Percentiles rank a stretch among this genome's conserved stretches.
These are phyloP conservation scores for Metaphire vulgaris DNA, from an alignment of 1,140 invertebrate genomes.

Conservation along the genomic window DNA sequence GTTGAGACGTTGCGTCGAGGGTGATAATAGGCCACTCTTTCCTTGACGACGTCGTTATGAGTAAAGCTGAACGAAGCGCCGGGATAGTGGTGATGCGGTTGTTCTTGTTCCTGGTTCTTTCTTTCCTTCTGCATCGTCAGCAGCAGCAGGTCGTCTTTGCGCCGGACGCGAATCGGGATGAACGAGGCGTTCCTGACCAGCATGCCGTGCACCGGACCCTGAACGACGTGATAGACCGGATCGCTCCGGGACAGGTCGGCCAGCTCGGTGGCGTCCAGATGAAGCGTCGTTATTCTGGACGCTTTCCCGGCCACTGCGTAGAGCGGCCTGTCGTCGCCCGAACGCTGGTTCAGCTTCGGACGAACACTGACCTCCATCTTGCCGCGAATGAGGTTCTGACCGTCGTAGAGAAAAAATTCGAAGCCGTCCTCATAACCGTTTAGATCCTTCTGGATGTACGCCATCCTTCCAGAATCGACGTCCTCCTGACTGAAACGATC, in stretches of 20 bases:
- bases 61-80: conserved; percentile 56
- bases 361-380: conserved; percentile 63
- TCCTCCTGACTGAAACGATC: conserved; percentile 68
- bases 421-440: conserved; percentile 33
- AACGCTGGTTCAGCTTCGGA: conserved; percentile 12
- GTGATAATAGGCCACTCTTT: conserved; percentile 57
- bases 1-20: conserved; percentile 15
- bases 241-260: conserved; percentile 76
- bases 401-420: neutral
- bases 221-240: conserved; percentile 69
- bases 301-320: conserved; percentile 60
- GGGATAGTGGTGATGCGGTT: conserved; percentile 55
- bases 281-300: conserved; percentile 61
- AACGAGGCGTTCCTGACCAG: conserved; percentile 48
- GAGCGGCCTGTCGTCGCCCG: conserved; percentile 46
- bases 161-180: conserved; percentile 44
- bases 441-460: conserved; percentile 70
- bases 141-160: too few species aligned
- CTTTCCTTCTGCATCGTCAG: too few species aligned
- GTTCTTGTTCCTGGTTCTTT: neutral
- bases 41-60: conserved; percentile 71
- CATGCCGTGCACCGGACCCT: conserved; percentile 52
- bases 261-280: conserved; percentile 75
- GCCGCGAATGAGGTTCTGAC: conserved; percentile 50
- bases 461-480: conserved; percentile 65